Evolutionary conservation across 2,888 invertebrate genomes (phyloP), one percentile per base, ranked within the genome.

Genomic region (Sminthurides aquaticus): DNA sequence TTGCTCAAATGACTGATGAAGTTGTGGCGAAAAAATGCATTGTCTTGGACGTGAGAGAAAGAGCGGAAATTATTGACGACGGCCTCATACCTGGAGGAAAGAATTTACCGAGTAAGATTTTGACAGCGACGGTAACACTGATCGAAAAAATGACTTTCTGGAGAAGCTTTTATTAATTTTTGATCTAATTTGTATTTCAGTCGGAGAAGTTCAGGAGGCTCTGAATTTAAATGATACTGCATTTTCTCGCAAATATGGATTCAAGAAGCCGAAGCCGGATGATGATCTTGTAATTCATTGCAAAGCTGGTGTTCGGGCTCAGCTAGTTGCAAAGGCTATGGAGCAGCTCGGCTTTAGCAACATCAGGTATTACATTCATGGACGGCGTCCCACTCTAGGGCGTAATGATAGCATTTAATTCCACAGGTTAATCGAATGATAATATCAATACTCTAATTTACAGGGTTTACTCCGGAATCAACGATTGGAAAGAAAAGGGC

Each of bases 401-500:
- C n/a, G n/a, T n/a, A n/a, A n/a, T n/a, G n/a, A n/a, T n/a, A n/a
- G n/a, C n/a, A n/a, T n/a, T n/a, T n/a, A n/a, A n/a, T n/a, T n/a
- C n/a, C n/a, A n/a, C n/a, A n/a, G n/a, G n/a, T n/a, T n/a, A n/a
- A n/a, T n/a, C n/a, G n/a, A n/a, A n/a, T n/a, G n/a, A n/a, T n/a
- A n/a, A n/a, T n/a, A n/a, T n/a, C n/a, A n/a, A n/a, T n/a, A n/a
- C n/a, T n/a, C n/a, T n/a, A n/a, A n/a, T n/a, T 43, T 59, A 3
- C 34, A 63, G 63, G 49, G 57, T 63, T 22, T 63, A 63, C 28
- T 28, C 63, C 2, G 63, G 63, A 57, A 58, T 63, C 18, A 63
- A 49, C 11, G 63, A 63, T 48, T 63, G 63, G 63, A 63, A 49
- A 29, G 63, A 63, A 34, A 63, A 63, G 57, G 63, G 63, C 3